Conservation (phyloP, 2,797 vertebrate genomes). For the Stomatorhinus walkeri region DNA sequence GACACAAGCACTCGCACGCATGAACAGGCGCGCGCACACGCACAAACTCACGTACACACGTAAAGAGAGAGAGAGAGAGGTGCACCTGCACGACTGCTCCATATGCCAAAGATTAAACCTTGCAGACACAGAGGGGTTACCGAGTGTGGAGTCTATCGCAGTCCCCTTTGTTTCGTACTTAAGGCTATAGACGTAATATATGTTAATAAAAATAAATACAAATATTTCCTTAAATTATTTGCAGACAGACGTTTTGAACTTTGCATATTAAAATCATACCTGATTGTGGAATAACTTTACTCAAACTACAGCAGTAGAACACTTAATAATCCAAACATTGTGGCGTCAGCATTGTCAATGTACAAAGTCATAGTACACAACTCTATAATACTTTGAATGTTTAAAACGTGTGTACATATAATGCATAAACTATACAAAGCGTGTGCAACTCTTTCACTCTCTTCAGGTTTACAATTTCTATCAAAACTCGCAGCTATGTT, state of each 20-base stretch:
- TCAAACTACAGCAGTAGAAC: background rate
- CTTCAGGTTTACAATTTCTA: background rate
- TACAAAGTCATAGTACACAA: background rate
- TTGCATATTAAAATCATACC: constrained; percentile 22
- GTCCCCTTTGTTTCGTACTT: background rate
- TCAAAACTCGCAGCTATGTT: background rate
- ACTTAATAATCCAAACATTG: constrained; percentile 1
- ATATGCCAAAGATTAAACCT: constrained; percentile 26
- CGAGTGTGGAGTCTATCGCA: background rate
- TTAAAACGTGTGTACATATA: background rate
- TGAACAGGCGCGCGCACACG: background rate
- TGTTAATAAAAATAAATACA: background rate
- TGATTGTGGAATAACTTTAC: background rate
- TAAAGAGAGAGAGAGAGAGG: constrained; percentile 41
- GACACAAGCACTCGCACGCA: background rate
- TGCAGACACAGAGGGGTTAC: background rate
- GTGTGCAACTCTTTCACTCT: background rate
- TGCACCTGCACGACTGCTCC: constrained; percentile 45
- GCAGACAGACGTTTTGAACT: constrained; percentile 9
- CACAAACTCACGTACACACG: background rate
- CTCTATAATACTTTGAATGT: background rate
- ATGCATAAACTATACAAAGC: background rate
- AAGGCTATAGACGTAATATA: background rate
- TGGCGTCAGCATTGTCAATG: background rate
- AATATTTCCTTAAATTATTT: background rate